Percentiles rank a stretch among this genome's conserved stretches.
Conservation (phyloP, 2,888 invertebrate species). For the Pardosa pseudoannulata region DNA sequence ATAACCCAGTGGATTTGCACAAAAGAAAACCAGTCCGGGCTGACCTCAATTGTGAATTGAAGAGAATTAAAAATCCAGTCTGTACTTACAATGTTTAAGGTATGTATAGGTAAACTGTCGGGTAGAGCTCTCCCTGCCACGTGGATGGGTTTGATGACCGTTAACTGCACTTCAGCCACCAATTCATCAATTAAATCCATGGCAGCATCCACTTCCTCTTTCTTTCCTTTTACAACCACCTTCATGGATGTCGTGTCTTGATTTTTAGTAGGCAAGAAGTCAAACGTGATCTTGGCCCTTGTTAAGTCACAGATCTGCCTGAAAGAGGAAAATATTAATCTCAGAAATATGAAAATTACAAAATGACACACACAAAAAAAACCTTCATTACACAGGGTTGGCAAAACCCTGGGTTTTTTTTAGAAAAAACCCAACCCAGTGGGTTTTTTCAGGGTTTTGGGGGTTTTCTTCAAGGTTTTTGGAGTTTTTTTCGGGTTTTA, state of each 20-base stretch:
- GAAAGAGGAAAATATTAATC: neutral
- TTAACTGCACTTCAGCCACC: conserved; percentile 81
- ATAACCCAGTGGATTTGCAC: too few species aligned
- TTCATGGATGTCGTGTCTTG: conserved; percentile 76
- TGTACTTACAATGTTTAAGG: conserved; percentile 28
- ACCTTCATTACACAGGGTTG: too few species aligned
- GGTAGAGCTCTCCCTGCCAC: conserved; percentile 59
- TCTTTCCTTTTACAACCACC: conserved; percentile 82
- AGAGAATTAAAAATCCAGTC: too few species aligned
- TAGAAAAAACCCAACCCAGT: too few species aligned
- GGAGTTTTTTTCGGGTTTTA: too few species aligned
- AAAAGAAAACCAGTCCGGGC: too few species aligned
- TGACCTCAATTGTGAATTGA: too few species aligned
- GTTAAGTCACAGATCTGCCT: conserved; percentile 83
- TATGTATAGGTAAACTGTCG: conserved; percentile 28
- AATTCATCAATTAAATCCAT: conserved; percentile 84
- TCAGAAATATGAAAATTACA: too few species aligned
- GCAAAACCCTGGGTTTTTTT: too few species aligned
- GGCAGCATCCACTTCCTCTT: conserved; percentile 86
- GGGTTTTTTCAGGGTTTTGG: too few species aligned
- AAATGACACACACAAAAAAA: too few species aligned
- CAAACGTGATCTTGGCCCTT: conserved; percentile 81
- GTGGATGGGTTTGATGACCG: conserved; percentile 75
- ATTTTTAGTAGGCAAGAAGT: conserved; percentile 79
- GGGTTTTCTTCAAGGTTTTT: too few species aligned